Base-by-base conservation (phyloP, 2,888 invertebrate genomes). In the Eupithecia tripunctaria region DNA sequence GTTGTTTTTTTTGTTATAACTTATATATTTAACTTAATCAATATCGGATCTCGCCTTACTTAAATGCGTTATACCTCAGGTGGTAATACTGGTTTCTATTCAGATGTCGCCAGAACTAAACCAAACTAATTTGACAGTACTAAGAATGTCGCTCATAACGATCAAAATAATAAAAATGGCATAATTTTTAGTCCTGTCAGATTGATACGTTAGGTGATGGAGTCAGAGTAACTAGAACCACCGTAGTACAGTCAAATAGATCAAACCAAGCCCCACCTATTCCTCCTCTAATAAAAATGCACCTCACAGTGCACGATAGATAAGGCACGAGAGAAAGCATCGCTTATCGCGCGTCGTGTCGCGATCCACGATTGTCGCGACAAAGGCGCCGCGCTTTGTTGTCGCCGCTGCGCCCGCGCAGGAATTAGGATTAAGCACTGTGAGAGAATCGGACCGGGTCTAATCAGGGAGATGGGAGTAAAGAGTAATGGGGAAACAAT, bases 361-460 rank as follows among this genome's bases (percentile, higher is more conserved):
- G 85, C 82, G 87, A 87, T 87, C 82, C 73, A 81, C 85, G 89
- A 86, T 86, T 83, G 84, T 81, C 84, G 81, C 84, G 75, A 80
- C 84, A 90, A 90, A 91, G 88, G 81, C 79, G 82, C 90, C 90
- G 90, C 87, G 78, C 82, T 86, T 89, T 88, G 88, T 86, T 79
- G 71, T 78, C 77, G 80, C 89, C 88, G 87, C 60, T 29, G 60
- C 82, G 60, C 68, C 38, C 70, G 25, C 36, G 47, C 67, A 60
- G 60, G 59, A 15, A 27, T 59, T 59, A 59, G 59, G 60, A 60
- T 60, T 60, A 60, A 25, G 60, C 60, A 29, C 29, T 60, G 60
- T 60, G 60, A 25, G 56, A 60, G 60, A 60, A 60, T 60, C 12
- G 15, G 27, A 27, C 59, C 29, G 29, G 15, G 7, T 29, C 60